Conservation (phyloP, 2,888 invertebrate species). For the Eupithecia insigniata region DNA sequence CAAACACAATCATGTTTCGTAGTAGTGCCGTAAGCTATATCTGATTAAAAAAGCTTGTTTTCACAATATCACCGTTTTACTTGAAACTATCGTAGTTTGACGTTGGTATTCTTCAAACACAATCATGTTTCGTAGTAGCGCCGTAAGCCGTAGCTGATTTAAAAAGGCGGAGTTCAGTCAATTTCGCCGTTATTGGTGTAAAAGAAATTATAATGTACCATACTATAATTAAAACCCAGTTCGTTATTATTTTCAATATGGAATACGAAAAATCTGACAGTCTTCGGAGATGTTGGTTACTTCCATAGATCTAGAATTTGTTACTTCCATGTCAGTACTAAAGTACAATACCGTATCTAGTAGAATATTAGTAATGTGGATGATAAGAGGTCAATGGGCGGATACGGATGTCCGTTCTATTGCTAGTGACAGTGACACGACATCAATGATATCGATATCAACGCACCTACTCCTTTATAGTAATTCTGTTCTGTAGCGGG, state of each 20-base stretch:
- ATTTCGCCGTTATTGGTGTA: too few relatives aligned
- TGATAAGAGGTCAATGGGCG: constrained; percentile 11
- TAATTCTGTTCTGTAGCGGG: background rate
- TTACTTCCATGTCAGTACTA: background rate
- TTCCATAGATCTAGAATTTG: too few relatives aligned
- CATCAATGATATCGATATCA: constrained; percentile 12
- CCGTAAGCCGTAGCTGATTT: too few relatives aligned
- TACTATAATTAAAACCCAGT: too few relatives aligned
- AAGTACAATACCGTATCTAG: constrained; percentile 1
- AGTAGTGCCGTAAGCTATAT: too few relatives aligned
- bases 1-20: too few relatives aligned
- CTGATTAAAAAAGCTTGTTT: too few relatives aligned
- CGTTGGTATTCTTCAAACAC: background rate
- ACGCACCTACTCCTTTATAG: constrained; percentile 8
- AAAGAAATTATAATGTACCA: too few relatives aligned
- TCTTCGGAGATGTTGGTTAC: background rate
- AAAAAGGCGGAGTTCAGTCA: too few relatives aligned
- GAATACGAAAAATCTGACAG: background rate
- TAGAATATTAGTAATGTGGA: constrained; percentile 8
- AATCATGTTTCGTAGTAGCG: background rate
- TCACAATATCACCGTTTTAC: background rate
- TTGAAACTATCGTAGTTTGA: background rate
- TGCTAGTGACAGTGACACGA: constrained; percentile 8
- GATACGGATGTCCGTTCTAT: constrained; percentile 31
- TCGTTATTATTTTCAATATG: too few relatives aligned